A percentile compares a stretch with the other conserved stretches of the same genome.
Evolutionary conservation across 2,113 vertebrate species (phyloP).

Genomic region (Pogona vitticeps): DNA sequence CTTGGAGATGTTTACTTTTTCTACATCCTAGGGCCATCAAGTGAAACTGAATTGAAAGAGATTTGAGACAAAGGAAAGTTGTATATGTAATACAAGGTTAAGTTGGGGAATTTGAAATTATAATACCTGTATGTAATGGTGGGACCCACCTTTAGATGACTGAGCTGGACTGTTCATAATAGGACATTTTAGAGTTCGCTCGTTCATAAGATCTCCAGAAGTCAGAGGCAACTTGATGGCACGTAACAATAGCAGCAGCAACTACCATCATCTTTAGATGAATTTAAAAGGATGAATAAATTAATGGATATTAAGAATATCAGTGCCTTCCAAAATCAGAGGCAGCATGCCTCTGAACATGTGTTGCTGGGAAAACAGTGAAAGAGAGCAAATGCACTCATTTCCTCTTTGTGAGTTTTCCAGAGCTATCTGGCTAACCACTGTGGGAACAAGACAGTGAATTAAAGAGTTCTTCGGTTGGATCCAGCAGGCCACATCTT

Average conservation of each 20-base stretch:
- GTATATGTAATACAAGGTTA: neutral
- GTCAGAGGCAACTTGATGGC: too few species aligned
- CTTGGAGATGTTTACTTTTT: neutral
- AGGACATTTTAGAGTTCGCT: too few species aligned
- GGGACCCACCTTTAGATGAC: too few species aligned
- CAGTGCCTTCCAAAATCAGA: neutral
- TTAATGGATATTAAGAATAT: neutral
- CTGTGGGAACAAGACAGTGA: neutral
- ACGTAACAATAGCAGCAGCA: too few species aligned
- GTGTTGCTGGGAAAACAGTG: neutral
- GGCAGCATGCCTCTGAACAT: neutral
- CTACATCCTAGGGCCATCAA: too few species aligned
- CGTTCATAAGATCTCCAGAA: too few species aligned
- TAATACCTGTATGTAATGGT: neutral
- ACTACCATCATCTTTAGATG: neutral
- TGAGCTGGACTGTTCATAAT: too few species aligned
- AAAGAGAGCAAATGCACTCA: neutral
- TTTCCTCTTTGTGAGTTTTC: neutral
- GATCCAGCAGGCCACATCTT: neutral
- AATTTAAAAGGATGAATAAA: neutral
- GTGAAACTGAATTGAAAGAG: too few species aligned
- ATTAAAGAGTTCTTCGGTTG: neutral
- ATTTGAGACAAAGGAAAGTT: neutral
- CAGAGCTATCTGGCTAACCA: neutral
- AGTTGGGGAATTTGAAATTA: neutral